Base-by-base conservation (phyloP, 1,140 invertebrate genomes). In the Holotrichia oblita region DNA sequence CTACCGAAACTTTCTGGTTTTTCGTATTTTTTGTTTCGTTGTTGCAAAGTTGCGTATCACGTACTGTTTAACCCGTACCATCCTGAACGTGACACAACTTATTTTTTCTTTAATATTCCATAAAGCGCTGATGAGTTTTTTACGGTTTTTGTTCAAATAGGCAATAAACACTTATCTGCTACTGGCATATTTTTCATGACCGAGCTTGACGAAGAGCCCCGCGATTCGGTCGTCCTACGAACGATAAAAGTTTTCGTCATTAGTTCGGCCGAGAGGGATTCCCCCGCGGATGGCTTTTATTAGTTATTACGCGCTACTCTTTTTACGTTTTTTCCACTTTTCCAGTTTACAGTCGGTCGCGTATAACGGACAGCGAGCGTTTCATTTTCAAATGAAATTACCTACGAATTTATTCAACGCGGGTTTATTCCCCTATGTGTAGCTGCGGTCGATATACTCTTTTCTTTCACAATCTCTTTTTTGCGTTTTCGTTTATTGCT, bases 71-170 rank as follows among this genome's bases (percentile, higher is more conserved):
- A 75, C 20, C 17, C 41, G 12, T 12, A 14, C 12, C 4, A 73
- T 12, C n/a, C 22, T 41, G 73, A 20, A 76, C 24, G 55, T 27
- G 61, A 69, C 61, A 34, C 61, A 34, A 69, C 61, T 69, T 7
- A 24, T 27, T 69, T 69, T 69, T 69, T 69, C 27, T 69, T 69
- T 69, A 69, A 69, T 69, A 55, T 76, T 55, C 41, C 75, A 76
- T 76, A 76, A 76, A 76, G 41, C 41, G 41, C 44, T 76, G 75
- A 76, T 24, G 75, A 76, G 75, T 44, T 76, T 76, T 76, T 76
- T 76, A 76, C 75, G 75, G 41, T 44, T 76, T 76, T 76, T 76
- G 75, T 76, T 76, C 75, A 76, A 76, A 76, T 76, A 48, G 41
- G 75, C 41, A 44, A 27, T 76, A 76, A 76, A 76, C 75, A 48